A percentile compares a stretch with the other conserved stretches of the same genome.
Evolutionary conservation across 2,888 invertebrate species (phyloP).

Genomic region (Ethmia dodecea): DNA sequence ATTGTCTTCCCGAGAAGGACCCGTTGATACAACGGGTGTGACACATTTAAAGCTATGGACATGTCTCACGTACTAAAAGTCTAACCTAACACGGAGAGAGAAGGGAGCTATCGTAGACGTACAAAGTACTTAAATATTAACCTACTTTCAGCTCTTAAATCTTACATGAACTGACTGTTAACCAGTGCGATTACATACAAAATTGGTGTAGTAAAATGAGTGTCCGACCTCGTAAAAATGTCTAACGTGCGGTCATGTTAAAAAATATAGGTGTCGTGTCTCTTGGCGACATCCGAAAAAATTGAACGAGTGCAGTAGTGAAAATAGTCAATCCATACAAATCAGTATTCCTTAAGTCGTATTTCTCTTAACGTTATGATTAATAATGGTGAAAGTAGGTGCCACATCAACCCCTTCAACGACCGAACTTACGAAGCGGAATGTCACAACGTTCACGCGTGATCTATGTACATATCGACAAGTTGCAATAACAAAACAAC

Average conservation of each 20-base stretch:
- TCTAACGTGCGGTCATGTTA: conserved; percentile 63
- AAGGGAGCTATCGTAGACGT: conserved; percentile 67
- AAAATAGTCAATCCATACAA: conserved; percentile 54
- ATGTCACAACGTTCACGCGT: conserved; percentile 47
- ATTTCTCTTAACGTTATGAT: conserved; percentile 32
- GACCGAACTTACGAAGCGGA: conserved; percentile 46
- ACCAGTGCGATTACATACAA: conserved; percentile 70
- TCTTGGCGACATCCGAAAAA: conserved; percentile 51
- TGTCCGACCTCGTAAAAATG: conserved; percentile 59
- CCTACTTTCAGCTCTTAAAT: conserved; percentile 65
- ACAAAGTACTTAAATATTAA: conserved; percentile 64
- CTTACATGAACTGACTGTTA: conserved; percentile 60
- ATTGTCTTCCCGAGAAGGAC: conserved; percentile 57
- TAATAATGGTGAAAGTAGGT: conserved; percentile 41
- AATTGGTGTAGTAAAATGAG: conserved; percentile 67
- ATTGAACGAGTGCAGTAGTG: conserved; percentile 67
- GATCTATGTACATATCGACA: conserved; percentile 67
- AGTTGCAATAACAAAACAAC: conserved; percentile 69
- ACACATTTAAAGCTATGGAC: conserved; percentile 77
- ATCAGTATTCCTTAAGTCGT: conserved; percentile 41
- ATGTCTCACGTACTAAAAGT: conserved; percentile 68
- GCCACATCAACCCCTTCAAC: conserved; percentile 34
- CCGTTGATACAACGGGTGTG: conserved; percentile 74
- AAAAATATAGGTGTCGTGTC: conserved; percentile 56
- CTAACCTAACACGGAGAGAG: conserved; percentile 72